A percentile compares a stretch with the other conserved stretches of the same genome.
phyloP scores from a whole-genome alignment of 1,140 invertebrate species.

The Nylanderia fulva region DNA sequence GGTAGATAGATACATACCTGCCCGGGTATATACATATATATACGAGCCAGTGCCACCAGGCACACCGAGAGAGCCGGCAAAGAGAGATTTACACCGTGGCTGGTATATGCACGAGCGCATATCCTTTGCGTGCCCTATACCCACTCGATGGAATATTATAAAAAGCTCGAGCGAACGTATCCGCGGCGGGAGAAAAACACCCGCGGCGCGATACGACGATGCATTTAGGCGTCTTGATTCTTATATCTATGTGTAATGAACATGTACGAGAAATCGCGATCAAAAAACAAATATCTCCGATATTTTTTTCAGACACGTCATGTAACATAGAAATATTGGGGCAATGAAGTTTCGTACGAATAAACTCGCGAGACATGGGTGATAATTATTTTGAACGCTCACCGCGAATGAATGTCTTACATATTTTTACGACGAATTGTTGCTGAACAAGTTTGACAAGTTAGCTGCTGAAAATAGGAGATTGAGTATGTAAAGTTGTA shows the following conservation, averaged over 20 bases:
- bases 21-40: not conserved
- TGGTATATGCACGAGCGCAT: not conserved
- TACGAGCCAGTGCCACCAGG: conserved; percentile 57
- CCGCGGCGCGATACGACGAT: conserved; percentile 34
- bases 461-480: not conserved
- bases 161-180: conserved; percentile 30
- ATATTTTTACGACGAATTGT: conserved; percentile 2
- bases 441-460: conserved; percentile 28
- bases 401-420: conserved; percentile 1
- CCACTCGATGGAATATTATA: conserved; percentile 49
- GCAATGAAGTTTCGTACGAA: not conserved
- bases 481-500: not conserved
- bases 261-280: not conserved
- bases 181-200: conserved; percentile 25
- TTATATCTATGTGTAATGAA: not conserved
- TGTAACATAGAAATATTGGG: not conserved
- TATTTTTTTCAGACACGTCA: not conserved
- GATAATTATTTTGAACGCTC: not conserved
- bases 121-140: conserved; percentile 26
- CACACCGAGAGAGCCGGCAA: conserved; percentile 34
- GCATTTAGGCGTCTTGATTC: conserved; percentile 38
- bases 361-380: conserved; percentile 2
- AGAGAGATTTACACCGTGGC: conserved; percentile 59
- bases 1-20: conserved; percentile 48
- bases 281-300: not conserved